Percentiles rank a stretch among this genome's conserved stretches.
phyloP scores from a whole-genome alignment of 2,113 vertebrate species.

The Oxyura jamaicensis region DNA sequence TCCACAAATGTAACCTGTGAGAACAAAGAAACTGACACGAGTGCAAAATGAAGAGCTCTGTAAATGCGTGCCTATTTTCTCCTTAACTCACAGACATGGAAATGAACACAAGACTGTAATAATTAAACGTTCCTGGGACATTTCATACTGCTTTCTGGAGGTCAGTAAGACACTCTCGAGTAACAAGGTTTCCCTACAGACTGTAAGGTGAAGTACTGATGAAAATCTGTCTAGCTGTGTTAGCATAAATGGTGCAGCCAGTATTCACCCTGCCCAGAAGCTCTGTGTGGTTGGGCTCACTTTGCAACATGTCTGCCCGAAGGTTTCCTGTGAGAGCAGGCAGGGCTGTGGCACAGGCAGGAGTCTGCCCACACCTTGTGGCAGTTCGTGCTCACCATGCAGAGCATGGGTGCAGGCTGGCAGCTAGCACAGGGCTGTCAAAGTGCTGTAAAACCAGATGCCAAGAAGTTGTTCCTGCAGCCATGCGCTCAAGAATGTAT shows the following conservation, averaged over 20 bases:
- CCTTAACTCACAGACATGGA: background rate
- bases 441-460: background rate
- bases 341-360: background rate
- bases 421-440: background rate
- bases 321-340: background rate
- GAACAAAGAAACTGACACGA: slow-evolving; percentile 13
- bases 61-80: slow-evolving; percentile 10
- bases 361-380: background rate
- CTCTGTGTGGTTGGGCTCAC: background rate
- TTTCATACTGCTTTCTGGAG: background rate
- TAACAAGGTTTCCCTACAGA: background rate
- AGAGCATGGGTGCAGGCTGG: background rate
- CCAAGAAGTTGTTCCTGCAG: background rate
- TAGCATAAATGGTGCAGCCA: background rate
- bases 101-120: background rate
- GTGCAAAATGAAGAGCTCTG: slow-evolving; percentile 7
- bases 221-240: background rate
- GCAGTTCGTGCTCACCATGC: background rate
- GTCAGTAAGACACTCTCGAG: background rate
- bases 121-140: background rate
- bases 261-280: background rate
- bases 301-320: background rate
- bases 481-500: background rate
- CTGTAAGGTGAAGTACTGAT: background rate
- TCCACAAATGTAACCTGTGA: background rate